Evolutionary conservation across 2,888 invertebrate genomes (phyloP).

Genomic region (Pseudolycoriella hygida): DNA sequence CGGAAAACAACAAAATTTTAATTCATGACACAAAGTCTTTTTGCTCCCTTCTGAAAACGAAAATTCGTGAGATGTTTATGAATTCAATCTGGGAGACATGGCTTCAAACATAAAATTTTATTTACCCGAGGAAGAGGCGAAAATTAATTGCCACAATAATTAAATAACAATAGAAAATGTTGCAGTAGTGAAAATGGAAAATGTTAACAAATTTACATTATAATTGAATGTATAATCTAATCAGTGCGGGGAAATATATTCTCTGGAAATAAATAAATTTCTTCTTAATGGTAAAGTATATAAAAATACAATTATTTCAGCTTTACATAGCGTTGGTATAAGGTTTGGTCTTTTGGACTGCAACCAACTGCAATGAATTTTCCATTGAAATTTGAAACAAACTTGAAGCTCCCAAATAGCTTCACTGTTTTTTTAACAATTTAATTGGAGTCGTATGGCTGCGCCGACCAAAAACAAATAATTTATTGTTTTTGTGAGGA

Average conservation of each 20-base stretch:
- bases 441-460: no score
- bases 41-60: background rate
- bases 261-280: no score
- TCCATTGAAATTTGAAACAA: no score
- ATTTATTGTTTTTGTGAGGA: no score
- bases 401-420: no score
- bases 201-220: background rate
- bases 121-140: background rate
- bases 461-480: no score
- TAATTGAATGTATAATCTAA: background rate
- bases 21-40: slow-evolving; percentile 1
- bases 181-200: background rate
- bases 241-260: background rate
- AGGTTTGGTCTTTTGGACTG: no score
- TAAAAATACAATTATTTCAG: no score
- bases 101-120: background rate
- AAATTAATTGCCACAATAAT: slow-evolving; percentile 1
- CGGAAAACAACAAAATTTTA: slow-evolving; percentile 1
- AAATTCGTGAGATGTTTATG: background rate
- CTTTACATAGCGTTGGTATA: no score
- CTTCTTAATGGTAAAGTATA: no score
- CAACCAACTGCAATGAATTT: no score
- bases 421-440: no score
- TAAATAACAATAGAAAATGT: background rate
- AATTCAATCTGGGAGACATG: background rate